These are phyloP conservation scores for Lithobates pipiens DNA, from an alignment of 2,797 vertebrate genomes.

Conservation along the genomic window DNA sequence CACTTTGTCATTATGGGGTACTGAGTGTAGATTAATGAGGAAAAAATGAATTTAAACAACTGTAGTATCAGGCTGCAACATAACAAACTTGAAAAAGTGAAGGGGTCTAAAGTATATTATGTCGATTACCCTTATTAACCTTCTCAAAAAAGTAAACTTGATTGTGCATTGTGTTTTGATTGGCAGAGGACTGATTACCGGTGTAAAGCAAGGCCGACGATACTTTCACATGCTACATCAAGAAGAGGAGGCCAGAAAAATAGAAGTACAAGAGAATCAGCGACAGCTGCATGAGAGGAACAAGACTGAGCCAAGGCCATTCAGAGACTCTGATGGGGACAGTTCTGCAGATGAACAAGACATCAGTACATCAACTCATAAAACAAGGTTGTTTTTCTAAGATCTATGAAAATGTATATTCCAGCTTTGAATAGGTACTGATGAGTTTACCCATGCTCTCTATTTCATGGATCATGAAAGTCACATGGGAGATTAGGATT, in stretches of 20 bases:
- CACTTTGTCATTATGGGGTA: no score
- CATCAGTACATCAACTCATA: conserved; percentile 16
- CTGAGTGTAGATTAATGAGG: no score
- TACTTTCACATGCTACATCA: conserved; percentile 74
- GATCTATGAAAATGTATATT: neutral
- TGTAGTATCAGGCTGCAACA: no score
- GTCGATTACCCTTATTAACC: no score
- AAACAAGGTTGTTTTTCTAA: conserved; percentile 31
- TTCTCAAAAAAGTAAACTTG: neutral
- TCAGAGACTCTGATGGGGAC: conserved; percentile 47
- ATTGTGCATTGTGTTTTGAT: conserved; percentile 6
- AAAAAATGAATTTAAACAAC: no score
- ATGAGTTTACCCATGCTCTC: neutral
- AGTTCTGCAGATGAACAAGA: conserved; percentile 59
- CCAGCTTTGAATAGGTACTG: no score
- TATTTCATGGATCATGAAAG: neutral
- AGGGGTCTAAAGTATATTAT: no score
- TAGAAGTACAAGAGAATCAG: conserved; percentile 58
- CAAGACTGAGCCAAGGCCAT: conserved; percentile 66
- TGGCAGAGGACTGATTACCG: conserved; percentile 72
- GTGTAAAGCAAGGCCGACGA: conserved; percentile 72
- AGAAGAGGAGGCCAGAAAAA: conserved; percentile 69
- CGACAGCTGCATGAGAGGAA: conserved; percentile 53
- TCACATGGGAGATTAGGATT: no score
- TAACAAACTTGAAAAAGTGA: no score